Evolutionary conservation across 1,140 invertebrate species (phyloP), one percentile per base, ranked within the genome.

Genomic region (Bombus breviceps): DNA sequence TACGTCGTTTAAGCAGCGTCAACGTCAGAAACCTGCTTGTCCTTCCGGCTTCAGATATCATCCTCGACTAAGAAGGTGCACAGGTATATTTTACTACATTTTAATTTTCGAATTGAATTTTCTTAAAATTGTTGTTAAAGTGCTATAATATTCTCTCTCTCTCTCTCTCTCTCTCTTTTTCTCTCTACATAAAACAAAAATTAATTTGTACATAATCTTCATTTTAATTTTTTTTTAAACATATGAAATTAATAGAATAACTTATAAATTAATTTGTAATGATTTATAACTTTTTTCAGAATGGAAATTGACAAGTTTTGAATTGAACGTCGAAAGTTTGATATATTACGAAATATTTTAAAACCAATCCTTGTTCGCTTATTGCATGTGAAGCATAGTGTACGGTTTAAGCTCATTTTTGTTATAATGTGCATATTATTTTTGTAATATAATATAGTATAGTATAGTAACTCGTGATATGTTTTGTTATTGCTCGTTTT

Each of bases 31-130:
- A 78, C 93, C 92, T 22, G 95, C 96, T 10, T 99, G 98, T 94
- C 98, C 98, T 0, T 93, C 96, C 5, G 98, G 98, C 0, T 99
- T 98, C 94, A 96, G 95, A 15, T 95, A 98, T 47, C 96, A 96
- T 1, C 92, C 95, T n/a, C 97, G 97, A 91, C 95, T 96, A 64
- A 95, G 96, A 76, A 97, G 96, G 69, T 98, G 98, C 91, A 96
- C 97, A 93, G 97, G 97, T 97, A 95, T 37, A 62, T 71, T 28
- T 57, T 41, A 8, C 8, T 1, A 22, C 64, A 43, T 41, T n/a
- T 69, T 28, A 5, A 22, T 53, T n/a, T 22, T 22, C 15, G 1
- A 43, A 68, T 66, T 34, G 0, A 25, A 64, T 41, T 37, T 13
- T 15, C 15, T 64, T 32, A 4, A 64, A 64, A 6, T 32, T 9